A percentile compares a stretch with the other conserved stretches of the same genome.
These are phyloP conservation scores for Caenorhabditis becei DNA, from an alignment of 2,888 invertebrate genomes.

Conservation along the genomic window DNA sequence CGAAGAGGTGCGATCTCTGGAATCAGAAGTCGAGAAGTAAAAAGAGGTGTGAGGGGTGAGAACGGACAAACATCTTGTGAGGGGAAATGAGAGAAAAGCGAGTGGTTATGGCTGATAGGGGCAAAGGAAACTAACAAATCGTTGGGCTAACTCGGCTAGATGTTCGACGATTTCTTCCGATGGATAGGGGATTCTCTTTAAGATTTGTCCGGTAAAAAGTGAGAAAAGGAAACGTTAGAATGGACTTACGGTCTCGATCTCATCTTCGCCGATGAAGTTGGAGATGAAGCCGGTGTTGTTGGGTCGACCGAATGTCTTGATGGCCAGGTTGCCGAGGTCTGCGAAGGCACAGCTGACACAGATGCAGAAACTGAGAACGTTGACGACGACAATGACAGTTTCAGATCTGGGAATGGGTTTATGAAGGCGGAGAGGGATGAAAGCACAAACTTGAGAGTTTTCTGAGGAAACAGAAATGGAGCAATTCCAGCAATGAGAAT, in stretches of 20 bases:
- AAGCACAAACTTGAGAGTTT: conserved; percentile 44
- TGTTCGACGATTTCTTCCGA: conserved; percentile 42
- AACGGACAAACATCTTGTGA: conserved; percentile 22
- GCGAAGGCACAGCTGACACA: conserved; percentile 52
- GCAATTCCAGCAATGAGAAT: conserved; percentile 49
- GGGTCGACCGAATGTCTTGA: conserved; percentile 16
- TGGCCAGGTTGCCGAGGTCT: conserved; percentile 42
- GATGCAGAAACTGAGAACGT: conserved; percentile 53
- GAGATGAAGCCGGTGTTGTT: conserved; percentile 39
- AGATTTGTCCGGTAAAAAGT: conserved; percentile 9
- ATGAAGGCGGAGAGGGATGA: background rate
- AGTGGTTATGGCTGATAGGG: conserved; percentile 9
- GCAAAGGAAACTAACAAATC: conserved; percentile 46
- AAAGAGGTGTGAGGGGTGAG: background rate
- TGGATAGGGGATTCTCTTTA: conserved; percentile 39
- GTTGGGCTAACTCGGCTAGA: conserved; percentile 33
- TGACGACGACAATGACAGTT: conserved; percentile 52
- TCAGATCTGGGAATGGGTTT: conserved; percentile 47
- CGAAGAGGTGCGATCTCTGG: conserved; percentile 53
- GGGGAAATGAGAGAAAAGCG: conserved; percentile 12
- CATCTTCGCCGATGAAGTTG: conserved; percentile 42
- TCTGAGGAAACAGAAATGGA: conserved; percentile 51
- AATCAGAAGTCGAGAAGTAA: background rate
- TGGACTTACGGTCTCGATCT: conserved; percentile 47
- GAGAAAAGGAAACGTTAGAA: background rate